phyloP scores from a whole-genome alignment of 2,888 invertebrate genomes.

The Lutraria lutraria region DNA sequence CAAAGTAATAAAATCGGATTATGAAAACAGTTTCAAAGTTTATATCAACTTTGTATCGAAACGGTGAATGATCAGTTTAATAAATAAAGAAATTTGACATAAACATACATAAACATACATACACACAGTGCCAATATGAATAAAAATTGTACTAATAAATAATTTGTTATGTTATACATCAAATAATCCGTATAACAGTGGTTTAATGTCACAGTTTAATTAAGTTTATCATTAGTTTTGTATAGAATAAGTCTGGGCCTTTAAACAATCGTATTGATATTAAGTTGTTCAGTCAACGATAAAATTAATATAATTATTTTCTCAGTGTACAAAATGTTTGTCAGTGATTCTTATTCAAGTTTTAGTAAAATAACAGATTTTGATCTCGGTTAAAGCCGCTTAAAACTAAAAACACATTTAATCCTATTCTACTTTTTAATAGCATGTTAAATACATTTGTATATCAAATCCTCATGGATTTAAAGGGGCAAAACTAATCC shows the following conservation, averaged over 20 bases:
- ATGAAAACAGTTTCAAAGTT: background rate
- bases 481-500: constrained; percentile 10
- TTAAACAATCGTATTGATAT: background rate
- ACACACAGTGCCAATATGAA: background rate
- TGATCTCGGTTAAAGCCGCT: background rate
- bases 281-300: background rate
- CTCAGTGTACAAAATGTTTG: background rate
- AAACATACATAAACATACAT: constrained; percentile 8
- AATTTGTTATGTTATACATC: too few relatives aligned
- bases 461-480: background rate
- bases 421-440: constrained; percentile 1
- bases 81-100: background rate
- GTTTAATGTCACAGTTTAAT: background rate
- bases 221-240: background rate
- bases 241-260: background rate
- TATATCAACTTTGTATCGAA: background rate
- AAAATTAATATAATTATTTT: background rate
- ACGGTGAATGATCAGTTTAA: background rate
- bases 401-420: background rate
- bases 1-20: background rate
- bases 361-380: background rate
- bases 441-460: background rate
- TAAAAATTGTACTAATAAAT: background rate
- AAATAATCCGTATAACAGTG: background rate
- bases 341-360: background rate